Base-by-base conservation (phyloP, 2,888 invertebrate species). In the Sinelater perroti region DNA sequence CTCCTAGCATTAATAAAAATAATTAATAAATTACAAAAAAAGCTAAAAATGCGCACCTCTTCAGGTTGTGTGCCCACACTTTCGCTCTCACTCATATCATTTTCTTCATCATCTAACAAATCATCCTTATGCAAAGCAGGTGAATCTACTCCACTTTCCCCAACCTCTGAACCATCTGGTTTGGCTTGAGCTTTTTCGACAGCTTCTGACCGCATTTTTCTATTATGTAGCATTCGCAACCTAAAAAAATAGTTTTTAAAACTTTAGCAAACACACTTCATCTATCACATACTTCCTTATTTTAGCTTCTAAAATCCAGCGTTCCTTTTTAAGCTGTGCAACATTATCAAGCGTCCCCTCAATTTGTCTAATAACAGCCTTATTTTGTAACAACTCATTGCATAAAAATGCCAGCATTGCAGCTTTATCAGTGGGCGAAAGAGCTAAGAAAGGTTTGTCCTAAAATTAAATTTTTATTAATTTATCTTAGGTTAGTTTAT, bases 331-430 rank as follows among this genome's bases (percentile, higher is more conserved):
- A 66, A 93, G 83, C 70, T 91, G 93, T 62, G 90, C 90, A 61
- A 93, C 90, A 49, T 88, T 89, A 64, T 97, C 97, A 42, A 97
- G 60, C 11, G 78, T 77, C 33, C 71, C 87, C 72, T 97, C 97
- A 52, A 97, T 90, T 78, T 97, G 96, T 21, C 91, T 84, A 70
- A 93, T 82, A 64, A 97, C 91, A 6, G 92, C 87, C 79, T 95
- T 95, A 78, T 95, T 96, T 79, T 95, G 93, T 35, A 97, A 83
- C 67, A 98, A 82, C 77, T 98, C 97, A 78, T 97, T 94, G 80
- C 97, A 97, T 17, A 97, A 83, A 80, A 91, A 95, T 1, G 93
- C 92, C 40, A 97, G 79, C 70, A 97, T 91, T 63, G 90, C 87
- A 0, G 95, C 90, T 76, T 97, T 97, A 65, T 89, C 87, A 0